These are phyloP conservation scores for Hyles vespertilio DNA, from an alignment of 1,140 invertebrate genomes.

Conservation along the genomic window DNA sequence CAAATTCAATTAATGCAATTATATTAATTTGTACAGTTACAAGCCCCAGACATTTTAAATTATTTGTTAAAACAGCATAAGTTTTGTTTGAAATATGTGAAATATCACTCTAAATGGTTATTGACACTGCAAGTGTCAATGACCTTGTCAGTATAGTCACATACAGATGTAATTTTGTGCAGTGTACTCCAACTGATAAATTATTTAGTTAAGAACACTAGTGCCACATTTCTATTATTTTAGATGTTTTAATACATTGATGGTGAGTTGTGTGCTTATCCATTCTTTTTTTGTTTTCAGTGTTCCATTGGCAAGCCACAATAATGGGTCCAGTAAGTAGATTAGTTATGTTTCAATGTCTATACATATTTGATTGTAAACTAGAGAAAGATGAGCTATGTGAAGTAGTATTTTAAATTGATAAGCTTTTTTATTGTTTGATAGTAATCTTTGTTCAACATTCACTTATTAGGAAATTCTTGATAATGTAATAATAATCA, in stretches of 20 bases:
- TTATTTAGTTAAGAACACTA: background rate
- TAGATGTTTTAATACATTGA: background rate
- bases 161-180: slow-evolving; percentile 3
- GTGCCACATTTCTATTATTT: background rate
- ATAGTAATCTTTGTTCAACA: too few relatives aligned
- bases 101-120: background rate
- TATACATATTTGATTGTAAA: background rate
- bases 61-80: background rate
- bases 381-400: background rate
- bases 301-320: slow-evolving; percentile 99
- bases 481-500: too few relatives aligned
- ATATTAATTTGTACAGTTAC: background rate
- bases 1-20: too few relatives aligned
- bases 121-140: slow-evolving; percentile 7
- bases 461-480: too few relatives aligned
- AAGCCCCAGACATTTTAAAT: background rate
- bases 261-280: slow-evolving; percentile 9
- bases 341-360: slow-evolving; percentile 15
- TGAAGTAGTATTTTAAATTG: too few relatives aligned
- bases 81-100: background rate
- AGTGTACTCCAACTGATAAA: background rate
- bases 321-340: slow-evolving; percentile 98
- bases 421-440: too few relatives aligned
- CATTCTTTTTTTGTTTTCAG: slow-evolving; percentile 80
- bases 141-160: slow-evolving; percentile 5